Evolutionary conservation across 2,888 invertebrate genomes (phyloP), one percentile per base, ranked within the genome.

Genomic region (Drosophila pegasa): DNA sequence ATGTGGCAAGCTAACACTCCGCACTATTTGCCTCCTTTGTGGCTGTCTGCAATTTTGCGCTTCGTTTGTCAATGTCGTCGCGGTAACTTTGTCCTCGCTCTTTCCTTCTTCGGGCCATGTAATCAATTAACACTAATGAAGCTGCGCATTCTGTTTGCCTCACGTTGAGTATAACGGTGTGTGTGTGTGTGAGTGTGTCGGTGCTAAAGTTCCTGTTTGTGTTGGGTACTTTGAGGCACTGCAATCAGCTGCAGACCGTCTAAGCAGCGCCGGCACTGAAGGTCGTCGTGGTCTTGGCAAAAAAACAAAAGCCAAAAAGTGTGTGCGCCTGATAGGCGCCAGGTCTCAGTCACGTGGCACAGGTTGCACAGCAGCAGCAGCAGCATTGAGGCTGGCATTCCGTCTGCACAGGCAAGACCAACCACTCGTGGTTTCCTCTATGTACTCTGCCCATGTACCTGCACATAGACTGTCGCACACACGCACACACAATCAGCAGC

Each of bases 81-180:
- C 51, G 41, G 62, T 47, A 71, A 85, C 64, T 71, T 87, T 72
- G 73, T 82, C 59, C 68, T 71, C 66, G 69, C 75, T 63, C 57
- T 60, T 47, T 50, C 58, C 87, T 74, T 83, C 85, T 80, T 60
- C 68, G 69, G 83, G 83, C 78, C 73, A 76, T 80, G 73, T 81
- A 87, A 90, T 90, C 90, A 90, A 89, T 89, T 90, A 89, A 77
- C 78, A 76, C 79, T 87, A 89, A 90, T 89, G 88, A 90, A 88
- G 86, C 77, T 75, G 71, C 55, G 62, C 71, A 57, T 51, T 50
- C 63, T 47, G 55, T 74, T 41, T 72, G 48, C 40, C 56, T 52
- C 54, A 43, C 22, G 20, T 54, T 54, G 37, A 8, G 27, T 40
- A n/a, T n/a, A n/a, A n/a, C n/a, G n/a, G 27, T 40, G 16, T 38